Percentiles rank a stretch among this genome's conserved stretches.
Conservation (phyloP, 37 sponge, comb jelly and placozoan genomes). For the Bolinopsis microptera region DNA sequence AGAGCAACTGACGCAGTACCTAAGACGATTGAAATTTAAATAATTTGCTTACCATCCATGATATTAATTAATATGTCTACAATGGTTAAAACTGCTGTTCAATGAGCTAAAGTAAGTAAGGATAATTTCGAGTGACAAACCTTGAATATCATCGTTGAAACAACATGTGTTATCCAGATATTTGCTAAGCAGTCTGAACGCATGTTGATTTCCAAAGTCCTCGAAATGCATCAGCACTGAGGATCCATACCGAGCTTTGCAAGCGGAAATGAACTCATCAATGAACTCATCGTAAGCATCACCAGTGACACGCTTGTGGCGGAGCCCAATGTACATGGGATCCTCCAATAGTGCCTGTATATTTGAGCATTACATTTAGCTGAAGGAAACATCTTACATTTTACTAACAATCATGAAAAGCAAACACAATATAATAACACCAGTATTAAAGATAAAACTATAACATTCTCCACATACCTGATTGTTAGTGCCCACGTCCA, state of each 20-base stretch:
- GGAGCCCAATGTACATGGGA: slow-evolving; percentile 68
- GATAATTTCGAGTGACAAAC: too few relatives aligned
- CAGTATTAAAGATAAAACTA: too few relatives aligned
- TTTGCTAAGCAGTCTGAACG: slow-evolving; percentile 59
- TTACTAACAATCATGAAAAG: too few relatives aligned
- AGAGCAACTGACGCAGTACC: slow-evolving; percentile 67
- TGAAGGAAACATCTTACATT: not conserved
- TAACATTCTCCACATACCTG: slow-evolving; percentile 54
- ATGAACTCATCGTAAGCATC: slow-evolving; percentile 64
- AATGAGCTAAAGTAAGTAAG: too few relatives aligned
- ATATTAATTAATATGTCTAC: too few relatives aligned
- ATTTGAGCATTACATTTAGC: not conserved
- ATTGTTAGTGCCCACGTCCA: slow-evolving; percentile 68
- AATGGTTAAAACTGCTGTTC: too few relatives aligned
- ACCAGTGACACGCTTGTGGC: slow-evolving; percentile 60
- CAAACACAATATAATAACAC: too few relatives aligned
- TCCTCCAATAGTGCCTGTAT: slow-evolving; percentile 59
- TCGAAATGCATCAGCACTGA: slow-evolving; percentile 58
- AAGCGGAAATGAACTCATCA: slow-evolving; percentile 62
- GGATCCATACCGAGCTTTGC: slow-evolving; percentile 60
- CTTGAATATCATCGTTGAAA: slow-evolving; percentile 67
- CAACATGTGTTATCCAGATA: slow-evolving; percentile 37
- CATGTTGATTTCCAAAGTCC: slow-evolving; percentile 62
- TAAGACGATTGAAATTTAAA: not conserved
- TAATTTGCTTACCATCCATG: not conserved